Evolutionary conservation across 2,113 vertebrate species (phyloP).

Genomic region (Aptenodytes patagonicus): DNA sequence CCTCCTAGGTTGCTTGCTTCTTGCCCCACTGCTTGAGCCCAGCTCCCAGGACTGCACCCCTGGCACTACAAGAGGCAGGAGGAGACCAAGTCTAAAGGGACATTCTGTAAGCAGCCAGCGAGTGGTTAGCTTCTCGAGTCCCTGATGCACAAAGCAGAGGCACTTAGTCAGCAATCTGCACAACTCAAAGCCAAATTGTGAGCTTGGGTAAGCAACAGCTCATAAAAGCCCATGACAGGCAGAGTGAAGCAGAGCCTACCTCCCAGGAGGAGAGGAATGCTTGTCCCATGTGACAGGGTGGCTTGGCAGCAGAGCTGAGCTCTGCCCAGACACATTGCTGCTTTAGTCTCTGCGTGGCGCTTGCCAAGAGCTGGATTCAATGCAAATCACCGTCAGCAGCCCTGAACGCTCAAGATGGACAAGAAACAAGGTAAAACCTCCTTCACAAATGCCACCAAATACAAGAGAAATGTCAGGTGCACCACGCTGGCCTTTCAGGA

Average conservation of each 20-base stretch:
- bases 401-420: background rate
- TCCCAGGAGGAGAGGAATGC: background rate
- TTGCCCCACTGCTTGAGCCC: background rate
- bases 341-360: accelerated
- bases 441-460: background rate
- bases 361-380: background rate
- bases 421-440: background rate
- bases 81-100: background rate
- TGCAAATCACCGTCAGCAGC: background rate
- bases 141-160: background rate
- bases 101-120: background rate
- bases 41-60: background rate
- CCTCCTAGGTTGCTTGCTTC: background rate
- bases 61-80: background rate
- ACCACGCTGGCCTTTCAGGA: background rate
- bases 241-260: background rate
- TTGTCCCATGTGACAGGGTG: background rate
- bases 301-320: background rate
- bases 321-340: background rate
- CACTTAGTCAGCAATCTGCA: background rate
- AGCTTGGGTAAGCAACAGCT: background rate
- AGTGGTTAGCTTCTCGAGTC: background rate
- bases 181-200: background rate
- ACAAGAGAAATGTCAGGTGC: background rate
- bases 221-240: background rate